Evolutionary conservation across 1,140 invertebrate genomes (phyloP), one percentile per base, ranked within the genome.

Genomic region (Magallana angulata): DNA sequence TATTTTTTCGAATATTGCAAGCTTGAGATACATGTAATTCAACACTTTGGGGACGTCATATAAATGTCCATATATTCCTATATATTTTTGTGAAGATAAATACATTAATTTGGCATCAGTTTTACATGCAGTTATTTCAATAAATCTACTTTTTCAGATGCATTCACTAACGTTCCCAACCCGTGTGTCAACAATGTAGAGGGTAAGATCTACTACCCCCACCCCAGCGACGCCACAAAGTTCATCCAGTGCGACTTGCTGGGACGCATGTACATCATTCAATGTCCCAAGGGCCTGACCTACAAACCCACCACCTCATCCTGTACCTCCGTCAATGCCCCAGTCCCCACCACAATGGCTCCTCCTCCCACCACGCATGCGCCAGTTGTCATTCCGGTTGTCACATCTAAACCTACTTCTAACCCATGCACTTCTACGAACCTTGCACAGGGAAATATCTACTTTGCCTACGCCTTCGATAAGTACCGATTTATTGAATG

Each of bases 161-260:
- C 89, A 56, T 91, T 89, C 81, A 24, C 83, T 16, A 91, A 91
- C 68, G 88, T 91, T 12, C 88, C 89, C 58, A 91, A 90, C 64
- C 88, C 90, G 4, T 92, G 91, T 81, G 12, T 62, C 9, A 86
- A 83, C 82, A 90, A 90, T 81, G 87, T 87, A 24, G 48, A 80
- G 14, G 84, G 88, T 1, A 64, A 85, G 12, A 57, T 91, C 36
- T 90, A 89, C 60, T 91, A 91, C 62, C 87, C 90, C 14, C 90
- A 92, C 84, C 91, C 91, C 30, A 85, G 85, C 1, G 91, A 92
- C 88, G 82, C 76, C 82, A 87, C 85, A 56, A 92, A 92, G 82
- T 92, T 91, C 82, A 86, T 92, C 80, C 91, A 92, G 80, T 92
- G 91, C 71, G 91, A 91, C 85, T 12, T 90, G 12, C 84, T 90